These are phyloP conservation scores for Triplophysa bombifrons DNA, from an alignment of 2,797 vertebrate genomes.

Conservation along the genomic window DNA sequence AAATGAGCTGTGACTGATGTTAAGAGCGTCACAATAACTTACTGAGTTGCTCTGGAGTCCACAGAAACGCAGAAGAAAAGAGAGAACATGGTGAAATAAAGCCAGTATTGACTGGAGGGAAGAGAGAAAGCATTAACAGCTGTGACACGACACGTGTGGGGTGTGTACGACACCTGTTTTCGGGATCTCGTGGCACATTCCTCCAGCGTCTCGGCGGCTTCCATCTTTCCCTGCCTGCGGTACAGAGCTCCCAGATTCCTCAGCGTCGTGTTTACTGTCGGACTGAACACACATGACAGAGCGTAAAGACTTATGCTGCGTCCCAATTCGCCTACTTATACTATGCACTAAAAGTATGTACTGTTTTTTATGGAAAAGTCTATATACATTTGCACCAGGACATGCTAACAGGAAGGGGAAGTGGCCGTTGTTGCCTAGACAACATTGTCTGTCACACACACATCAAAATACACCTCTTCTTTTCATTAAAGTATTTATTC, in stretches of 20 bases:
- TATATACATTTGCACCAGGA: no score
- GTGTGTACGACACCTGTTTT: constrained; percentile 79
- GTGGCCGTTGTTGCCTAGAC: no score
- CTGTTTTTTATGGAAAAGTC: no score
- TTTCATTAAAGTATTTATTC: no score
- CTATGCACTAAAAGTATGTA: no score
- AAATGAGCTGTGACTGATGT: background rate
- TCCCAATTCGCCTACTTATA: no score
- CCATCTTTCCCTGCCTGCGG: constrained; percentile 91
- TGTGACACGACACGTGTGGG: background rate
- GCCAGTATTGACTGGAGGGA: background rate
- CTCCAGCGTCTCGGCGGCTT: constrained; percentile 91
- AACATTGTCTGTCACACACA: no score
- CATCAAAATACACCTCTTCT: no score
- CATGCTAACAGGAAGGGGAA: no score
- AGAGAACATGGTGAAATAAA: constrained; percentile 52
- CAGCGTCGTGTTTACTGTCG: constrained; percentile 96
- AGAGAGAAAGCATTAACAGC: background rate
- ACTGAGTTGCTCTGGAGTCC: constrained; percentile 83
- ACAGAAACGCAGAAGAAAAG: constrained; percentile 67
- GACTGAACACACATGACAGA: constrained; percentile 71
- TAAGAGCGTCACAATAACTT: constrained; percentile 68
- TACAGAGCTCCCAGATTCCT: constrained; percentile 94
- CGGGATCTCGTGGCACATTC: constrained; percentile 88
- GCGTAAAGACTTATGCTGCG: no score